A percentile compares a stretch with the other conserved stretches of the same genome.
phyloP scores from a whole-genome alignment of 2,797 vertebrate species.

The Tapirus indicus region DNA sequence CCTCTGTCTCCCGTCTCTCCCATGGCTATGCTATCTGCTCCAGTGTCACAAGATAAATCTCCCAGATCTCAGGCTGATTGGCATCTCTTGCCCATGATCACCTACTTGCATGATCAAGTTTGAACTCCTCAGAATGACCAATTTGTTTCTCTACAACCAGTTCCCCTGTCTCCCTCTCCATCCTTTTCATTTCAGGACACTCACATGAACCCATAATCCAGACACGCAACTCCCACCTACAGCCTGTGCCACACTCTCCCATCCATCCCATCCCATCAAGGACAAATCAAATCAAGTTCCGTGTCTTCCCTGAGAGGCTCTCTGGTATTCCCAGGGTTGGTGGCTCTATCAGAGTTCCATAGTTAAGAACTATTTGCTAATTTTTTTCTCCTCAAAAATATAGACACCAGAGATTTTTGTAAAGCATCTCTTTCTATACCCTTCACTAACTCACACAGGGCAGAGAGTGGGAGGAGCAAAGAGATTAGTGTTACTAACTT shows the following conservation, averaged over 20 bases:
- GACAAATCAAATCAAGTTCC: not conserved
- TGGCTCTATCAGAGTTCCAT: accelerated
- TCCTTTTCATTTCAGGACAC: not conserved
- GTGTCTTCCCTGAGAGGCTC: not conserved
- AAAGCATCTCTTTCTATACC: accelerated
- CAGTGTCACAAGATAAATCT: not conserved
- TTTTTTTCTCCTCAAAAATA: not conserved
- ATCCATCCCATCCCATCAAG: not conserved
- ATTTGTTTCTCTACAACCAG: not conserved
- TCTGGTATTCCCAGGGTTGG: not conserved
- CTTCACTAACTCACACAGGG: not conserved
- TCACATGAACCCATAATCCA: not conserved
- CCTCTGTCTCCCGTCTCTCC: not conserved
- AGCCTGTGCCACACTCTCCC: too few species aligned
- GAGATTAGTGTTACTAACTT: conserved; percentile 65
- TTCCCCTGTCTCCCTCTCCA: accelerated
- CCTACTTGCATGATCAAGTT: accelerated
- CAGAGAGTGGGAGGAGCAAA: accelerated
- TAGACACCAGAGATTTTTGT: not conserved
- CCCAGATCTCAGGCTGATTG: not conserved
- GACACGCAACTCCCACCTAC: too few species aligned
- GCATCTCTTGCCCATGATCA: not conserved
- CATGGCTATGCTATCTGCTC: accelerated
- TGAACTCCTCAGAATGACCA: not conserved
- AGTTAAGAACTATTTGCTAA: not conserved